phyloP scores from a whole-genome alignment of 2,888 invertebrate species.

The Spilosoma lubricipeda region DNA sequence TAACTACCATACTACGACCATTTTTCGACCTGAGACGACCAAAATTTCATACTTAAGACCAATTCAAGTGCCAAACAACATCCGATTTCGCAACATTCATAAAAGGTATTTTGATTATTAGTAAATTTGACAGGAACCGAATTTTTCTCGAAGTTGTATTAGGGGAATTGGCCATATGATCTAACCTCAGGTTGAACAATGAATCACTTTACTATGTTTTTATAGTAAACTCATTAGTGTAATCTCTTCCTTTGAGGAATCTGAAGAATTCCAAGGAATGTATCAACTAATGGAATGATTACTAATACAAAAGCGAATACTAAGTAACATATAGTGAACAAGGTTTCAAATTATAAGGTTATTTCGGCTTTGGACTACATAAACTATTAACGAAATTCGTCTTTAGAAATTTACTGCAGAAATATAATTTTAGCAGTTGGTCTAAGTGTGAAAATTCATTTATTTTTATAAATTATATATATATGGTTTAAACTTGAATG shows the following conservation, averaged over 20 bases:
- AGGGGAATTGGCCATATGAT: background rate
- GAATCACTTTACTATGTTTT: constrained; percentile 11
- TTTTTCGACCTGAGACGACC: constrained; percentile 11
- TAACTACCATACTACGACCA: constrained; percentile 31
- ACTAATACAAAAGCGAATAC: constrained; percentile 51
- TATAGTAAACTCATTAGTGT: background rate
- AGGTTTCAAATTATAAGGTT: constrained; percentile 23
- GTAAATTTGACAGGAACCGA: no score
- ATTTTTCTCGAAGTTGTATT: background rate
- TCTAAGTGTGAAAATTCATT: background rate
- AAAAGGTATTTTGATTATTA: background rate
- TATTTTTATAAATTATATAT: background rate
- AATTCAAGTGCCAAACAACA: background rate
- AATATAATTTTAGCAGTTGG: background rate
- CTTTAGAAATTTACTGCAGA: background rate
- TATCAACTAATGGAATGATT: constrained; percentile 18
- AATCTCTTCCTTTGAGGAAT: background rate
- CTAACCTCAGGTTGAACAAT: constrained; percentile 19
- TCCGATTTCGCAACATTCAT: no score
- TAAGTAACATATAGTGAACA: constrained; percentile 26
- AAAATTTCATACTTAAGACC: background rate
- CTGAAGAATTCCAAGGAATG: constrained; percentile 8
- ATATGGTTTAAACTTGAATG: background rate
- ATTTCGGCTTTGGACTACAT: background rate
- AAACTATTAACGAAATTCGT: background rate